Conservation (phyloP, 2,888 invertebrate genomes). For the Stenchaetothrips biformis region DNA sequence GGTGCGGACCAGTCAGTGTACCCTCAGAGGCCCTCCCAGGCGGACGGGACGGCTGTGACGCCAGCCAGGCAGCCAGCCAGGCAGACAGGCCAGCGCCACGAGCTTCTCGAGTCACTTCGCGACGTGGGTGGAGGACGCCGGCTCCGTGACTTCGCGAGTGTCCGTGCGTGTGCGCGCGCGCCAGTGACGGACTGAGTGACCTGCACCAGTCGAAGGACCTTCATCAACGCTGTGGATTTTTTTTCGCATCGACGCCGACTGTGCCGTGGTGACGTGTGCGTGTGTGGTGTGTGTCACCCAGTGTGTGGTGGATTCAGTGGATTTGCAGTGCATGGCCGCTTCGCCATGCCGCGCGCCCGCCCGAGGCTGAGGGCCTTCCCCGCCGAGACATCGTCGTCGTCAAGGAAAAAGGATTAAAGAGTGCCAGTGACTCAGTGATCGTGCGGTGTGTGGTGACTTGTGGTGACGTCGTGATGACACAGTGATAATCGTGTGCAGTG, state of each 20-base stretch:
- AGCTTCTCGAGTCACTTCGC: not conserved
- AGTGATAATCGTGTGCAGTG: not conserved
- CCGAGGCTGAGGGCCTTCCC: not conserved
- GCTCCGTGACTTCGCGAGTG: no score
- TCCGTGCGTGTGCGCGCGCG: no score
- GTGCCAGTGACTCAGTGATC: not conserved
- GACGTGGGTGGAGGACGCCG: no score
- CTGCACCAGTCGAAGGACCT: no score
- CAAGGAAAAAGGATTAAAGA: not conserved
- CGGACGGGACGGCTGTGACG: conserved; percentile 4
- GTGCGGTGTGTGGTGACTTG: not conserved
- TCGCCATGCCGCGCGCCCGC: not conserved
- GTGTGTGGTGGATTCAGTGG: no score
- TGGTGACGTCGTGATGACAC: not conserved
- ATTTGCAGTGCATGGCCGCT: no score
- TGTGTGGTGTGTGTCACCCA: no score
- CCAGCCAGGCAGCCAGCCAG: not conserved
- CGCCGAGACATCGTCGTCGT: not conserved
- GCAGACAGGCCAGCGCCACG: conserved; percentile 13
- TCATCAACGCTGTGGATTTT: no score
- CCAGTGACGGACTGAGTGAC: no score
- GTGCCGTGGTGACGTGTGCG: no score
- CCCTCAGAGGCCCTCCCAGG: conserved; percentile 21
- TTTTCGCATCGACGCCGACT: no score
- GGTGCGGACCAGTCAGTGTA: conserved; percentile 9